These are phyloP conservation scores for Xanthia icteritia DNA, from an alignment of 2,888 invertebrate species.

Conservation along the genomic window DNA sequence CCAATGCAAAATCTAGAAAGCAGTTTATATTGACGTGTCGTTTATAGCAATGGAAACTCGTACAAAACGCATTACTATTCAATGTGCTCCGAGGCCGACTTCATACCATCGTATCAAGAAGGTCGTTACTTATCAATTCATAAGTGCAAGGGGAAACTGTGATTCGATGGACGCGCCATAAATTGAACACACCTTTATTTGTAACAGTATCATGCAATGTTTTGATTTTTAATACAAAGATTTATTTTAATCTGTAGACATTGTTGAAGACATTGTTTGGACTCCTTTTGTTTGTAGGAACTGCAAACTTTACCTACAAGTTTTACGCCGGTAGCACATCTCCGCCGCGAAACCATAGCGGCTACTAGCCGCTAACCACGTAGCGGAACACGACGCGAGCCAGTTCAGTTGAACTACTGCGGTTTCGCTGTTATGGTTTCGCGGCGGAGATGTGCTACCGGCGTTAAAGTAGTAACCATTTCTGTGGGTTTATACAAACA, in stretches of 20 bases:
- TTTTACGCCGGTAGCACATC: background rate
- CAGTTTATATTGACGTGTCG: constrained; percentile 62
- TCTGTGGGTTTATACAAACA: background rate
- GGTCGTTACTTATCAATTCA: constrained; percentile 73
- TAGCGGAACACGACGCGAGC: too few relatives aligned
- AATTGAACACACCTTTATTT: constrained; percentile 16
- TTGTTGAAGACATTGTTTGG: background rate
- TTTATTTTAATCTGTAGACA: background rate
- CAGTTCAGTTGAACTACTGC: too few relatives aligned
- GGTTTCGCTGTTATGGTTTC: too few relatives aligned
- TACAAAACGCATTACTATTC: constrained; percentile 75
- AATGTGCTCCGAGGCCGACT: constrained; percentile 70
- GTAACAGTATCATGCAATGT: background rate
- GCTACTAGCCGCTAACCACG: too few relatives aligned
- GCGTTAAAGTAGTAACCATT: background rate
- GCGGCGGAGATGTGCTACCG: too few relatives aligned
- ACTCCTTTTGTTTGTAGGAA: background rate
- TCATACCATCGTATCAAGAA: constrained; percentile 72
- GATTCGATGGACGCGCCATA: constrained; percentile 43
- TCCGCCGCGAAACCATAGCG: too few relatives aligned
- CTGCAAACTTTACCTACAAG: background rate
- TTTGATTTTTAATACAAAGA: background rate
- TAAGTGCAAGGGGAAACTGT: constrained; percentile 65
- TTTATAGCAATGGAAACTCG: constrained; percentile 69
- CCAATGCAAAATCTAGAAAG: constrained; percentile 56